Base-by-base conservation (phyloP, 2,797 vertebrate genomes). In the Nasua narica region DNA sequence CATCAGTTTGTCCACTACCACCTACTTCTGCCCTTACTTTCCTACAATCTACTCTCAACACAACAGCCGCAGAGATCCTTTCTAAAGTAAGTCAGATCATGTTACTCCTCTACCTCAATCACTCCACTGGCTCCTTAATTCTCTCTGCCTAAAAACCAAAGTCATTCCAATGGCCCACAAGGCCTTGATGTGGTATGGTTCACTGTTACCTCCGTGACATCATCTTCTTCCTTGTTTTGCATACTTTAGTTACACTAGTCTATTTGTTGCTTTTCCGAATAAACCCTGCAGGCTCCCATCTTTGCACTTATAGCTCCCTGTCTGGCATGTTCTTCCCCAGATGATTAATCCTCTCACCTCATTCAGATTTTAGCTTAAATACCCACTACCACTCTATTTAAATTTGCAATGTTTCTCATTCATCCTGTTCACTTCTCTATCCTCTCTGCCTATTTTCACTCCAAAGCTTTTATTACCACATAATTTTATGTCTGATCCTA, bases 401-500 rank as follows among this genome's bases (percentile, higher is more conserved):
- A 79, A 79, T 72, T 32, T 65, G 50, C 5, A 85, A 18, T 7
- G 12, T 48, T 11, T 60, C 56, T 70, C 29, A 69, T 62, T 35
- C 2, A 79, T 10, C 3, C 54, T 56, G 0, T 14, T 21, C 0
- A 37, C 23, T 35, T 94, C 37, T 46, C 5, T 79, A 32, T 37
- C 3, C 19, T 16, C 40, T 72, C 32, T 67, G 43, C 15, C 19
- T 54, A 56, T 54, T 78, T 74, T 87, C 69, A 72, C 54, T 88
- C 15, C 83, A 86, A 90, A 97, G 54, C 19, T 87, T 43, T 65
- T 94, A 58, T 25, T 96, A 90, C 32, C n/a, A 72, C 50, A 37
- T 58, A 91, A 78, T 72, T 86, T 85, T 88, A 95, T 77, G 65
- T 43, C 29, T 3, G 35, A 92, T 67, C 27, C 46, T 58, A 78